These are phyloP conservation scores for Porites cylindrica DNA, from an alignment of 92 coral and sea anemone species.

Conservation along the genomic window DNA sequence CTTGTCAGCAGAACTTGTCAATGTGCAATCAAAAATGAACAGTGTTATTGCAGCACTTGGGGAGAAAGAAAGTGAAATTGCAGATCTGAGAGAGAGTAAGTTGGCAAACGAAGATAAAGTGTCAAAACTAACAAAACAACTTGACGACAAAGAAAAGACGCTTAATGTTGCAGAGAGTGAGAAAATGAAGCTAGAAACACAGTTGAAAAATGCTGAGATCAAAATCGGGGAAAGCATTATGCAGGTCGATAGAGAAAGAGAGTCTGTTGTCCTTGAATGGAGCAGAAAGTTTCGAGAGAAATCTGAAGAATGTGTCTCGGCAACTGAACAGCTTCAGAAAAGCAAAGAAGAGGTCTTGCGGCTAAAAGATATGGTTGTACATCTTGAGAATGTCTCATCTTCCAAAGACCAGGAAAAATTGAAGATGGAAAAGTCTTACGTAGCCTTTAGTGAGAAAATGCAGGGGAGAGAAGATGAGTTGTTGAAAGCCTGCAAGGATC, in stretches of 20 bases:
- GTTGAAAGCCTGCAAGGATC: slow-evolving; percentile 55
- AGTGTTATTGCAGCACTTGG: slow-evolving; percentile 37
- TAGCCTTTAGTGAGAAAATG: slow-evolving; percentile 68
- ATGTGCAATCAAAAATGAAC: slow-evolving; percentile 37
- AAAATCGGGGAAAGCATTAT: slow-evolving; percentile 30
- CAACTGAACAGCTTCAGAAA: slow-evolving; percentile 62
- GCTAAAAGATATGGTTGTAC: slow-evolving; percentile 58
- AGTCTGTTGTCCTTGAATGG: slow-evolving; percentile 18
- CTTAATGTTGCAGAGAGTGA: slow-evolving; percentile 13
- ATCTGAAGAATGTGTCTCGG: slow-evolving; percentile 59
- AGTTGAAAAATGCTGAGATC: slow-evolving; percentile 36
- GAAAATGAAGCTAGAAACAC: slow-evolving; percentile 33
- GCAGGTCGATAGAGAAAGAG: slow-evolving; percentile 56
- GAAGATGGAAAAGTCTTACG: slow-evolving; percentile 71
- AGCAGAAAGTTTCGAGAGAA: slow-evolving; percentile 67
- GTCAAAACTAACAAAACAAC: slow-evolving; percentile 39
- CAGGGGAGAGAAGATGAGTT: slow-evolving; percentile 70
- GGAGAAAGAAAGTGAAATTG: slow-evolving; percentile 46
- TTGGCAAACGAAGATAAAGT: slow-evolving; percentile 38
- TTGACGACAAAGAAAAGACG: slow-evolving; percentile 21
- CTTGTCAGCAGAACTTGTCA: slow-evolving; percentile 39
- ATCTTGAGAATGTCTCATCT: slow-evolving; percentile 74
- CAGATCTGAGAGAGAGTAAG: slow-evolving; percentile 42
- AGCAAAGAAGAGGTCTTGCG: slow-evolving; percentile 57
- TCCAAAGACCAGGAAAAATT: slow-evolving; percentile 68